Evolutionary conservation across 2,797 vertebrate species (phyloP), one percentile per base, ranked within the genome.

Genomic region (Eleutherodactylus coqui): DNA sequence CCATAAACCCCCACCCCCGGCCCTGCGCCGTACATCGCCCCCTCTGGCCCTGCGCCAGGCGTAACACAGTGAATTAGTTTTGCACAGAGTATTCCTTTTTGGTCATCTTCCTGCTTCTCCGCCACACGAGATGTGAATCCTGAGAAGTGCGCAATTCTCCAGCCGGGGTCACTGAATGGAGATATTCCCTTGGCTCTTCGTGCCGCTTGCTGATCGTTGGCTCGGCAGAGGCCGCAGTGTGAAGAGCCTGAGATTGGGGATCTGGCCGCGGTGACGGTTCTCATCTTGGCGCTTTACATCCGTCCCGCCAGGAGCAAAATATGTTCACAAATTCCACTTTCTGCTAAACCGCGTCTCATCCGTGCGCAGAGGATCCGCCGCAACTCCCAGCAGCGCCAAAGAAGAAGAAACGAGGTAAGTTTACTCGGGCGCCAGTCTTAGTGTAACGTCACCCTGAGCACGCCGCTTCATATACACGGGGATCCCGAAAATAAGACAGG

Each of bases 271-370:
- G 32, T 78, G 11, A 17, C 27, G 41, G 14, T 78, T 53, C n/a
- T 77, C 45, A 78, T 85, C 58, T 70, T 67, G 45, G 16, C 13
- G 19, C 49, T 78, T 73, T 72, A 55, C n/a, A 85, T 70, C 75
- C 21, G 2, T 55, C 38, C 60, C 47, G 27, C 75, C 34, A 53
- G 34, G 62, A 79, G 38, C 43, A 78, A 72, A 79, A 75, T 27
- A 67, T 84, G 58, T 67, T 67, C 45, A 21, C 19, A 34, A 84
- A 67, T 51, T n/a, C 36, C 29, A 53, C 60, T 67, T 21, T 77
- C 36, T 51, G 83, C 49, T 77, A 27, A 77, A 32, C 36, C 27
- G 43, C 1, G 32, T n/a, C 17, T 53, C 11, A 51, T 27, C 58
- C 27, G n/a, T 29, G 49, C 19, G 72, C 43, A 5, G 45, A 3